Conservation (phyloP, 2,888 invertebrate species). For the Torymus texanus region DNA sequence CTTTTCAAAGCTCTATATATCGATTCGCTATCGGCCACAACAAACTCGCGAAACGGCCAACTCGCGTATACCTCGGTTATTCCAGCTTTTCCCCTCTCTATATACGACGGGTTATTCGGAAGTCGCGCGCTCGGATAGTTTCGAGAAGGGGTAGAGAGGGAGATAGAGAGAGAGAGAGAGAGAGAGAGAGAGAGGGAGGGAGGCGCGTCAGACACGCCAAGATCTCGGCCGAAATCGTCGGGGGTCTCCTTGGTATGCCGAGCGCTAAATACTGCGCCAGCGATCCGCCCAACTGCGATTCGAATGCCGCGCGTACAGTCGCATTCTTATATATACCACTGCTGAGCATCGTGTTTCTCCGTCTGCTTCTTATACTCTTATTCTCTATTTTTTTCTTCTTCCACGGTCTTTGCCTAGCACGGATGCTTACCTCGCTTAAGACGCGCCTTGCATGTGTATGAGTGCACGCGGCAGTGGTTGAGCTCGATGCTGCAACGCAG, state of each 20-base stretch:
- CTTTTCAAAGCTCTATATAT: too few species aligned
- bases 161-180: neutral
- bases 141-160: neutral
- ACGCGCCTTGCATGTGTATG: neutral
- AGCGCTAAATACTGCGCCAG: conserved; percentile 32
- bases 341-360: too few species aligned
- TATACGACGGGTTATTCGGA: conserved; percentile 3
- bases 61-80: neutral
- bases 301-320: conserved; percentile 13
- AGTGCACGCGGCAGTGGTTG: too few species aligned
- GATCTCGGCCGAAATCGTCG: conserved; percentile 58
- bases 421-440: conserved; percentile 42
- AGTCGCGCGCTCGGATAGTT: neutral
- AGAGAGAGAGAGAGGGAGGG: conserved; percentile 3
- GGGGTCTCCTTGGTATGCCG: conserved; percentile 52
- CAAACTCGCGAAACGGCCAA: too few species aligned
- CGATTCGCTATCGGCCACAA: conserved; percentile 3
- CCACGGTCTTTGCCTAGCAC: conserved; percentile 45
- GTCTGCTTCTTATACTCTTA: too few species aligned
- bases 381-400: conserved; percentile 44
- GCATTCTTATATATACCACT: conserved; percentile 27
- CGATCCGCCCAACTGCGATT: conserved; percentile 7
- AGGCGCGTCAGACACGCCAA: conserved; percentile 58
- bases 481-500: too few species aligned
- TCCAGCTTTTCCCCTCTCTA: conserved; percentile 1